Evolutionary conservation across 2,888 invertebrate genomes (phyloP).

Genomic region (Mellilla xanthometata): DNA sequence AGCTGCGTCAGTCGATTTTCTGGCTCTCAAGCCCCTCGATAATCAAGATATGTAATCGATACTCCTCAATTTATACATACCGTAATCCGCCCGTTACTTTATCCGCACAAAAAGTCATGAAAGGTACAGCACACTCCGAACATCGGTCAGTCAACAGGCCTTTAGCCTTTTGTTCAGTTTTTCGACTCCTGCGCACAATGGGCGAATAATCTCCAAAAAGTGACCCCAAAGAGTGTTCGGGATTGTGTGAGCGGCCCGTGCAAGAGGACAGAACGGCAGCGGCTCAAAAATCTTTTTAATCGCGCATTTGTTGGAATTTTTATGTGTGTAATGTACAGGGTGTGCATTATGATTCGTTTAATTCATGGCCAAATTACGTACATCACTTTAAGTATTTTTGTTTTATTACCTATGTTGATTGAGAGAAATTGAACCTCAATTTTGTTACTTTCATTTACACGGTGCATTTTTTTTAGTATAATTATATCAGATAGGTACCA

Average conservation of each 20-base stretch:
- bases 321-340: conserved; percentile 48
- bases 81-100: conserved; percentile 48
- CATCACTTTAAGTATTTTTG: no score
- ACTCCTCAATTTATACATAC: conserved; percentile 32
- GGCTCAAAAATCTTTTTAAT: conserved; percentile 56
- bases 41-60: conserved; percentile 64
- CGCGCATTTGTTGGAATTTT: conserved; percentile 58
- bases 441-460: no score
- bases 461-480: no score
- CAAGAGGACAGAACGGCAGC: conserved; percentile 49
- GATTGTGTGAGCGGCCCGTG: conserved; percentile 55
- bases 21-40: conserved; percentile 35
- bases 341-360: no score
- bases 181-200: conserved; percentile 70
- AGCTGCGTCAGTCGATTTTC: conserved; percentile 29
- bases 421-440: no score
- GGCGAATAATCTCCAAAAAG: conserved; percentile 77
- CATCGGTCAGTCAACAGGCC: conserved; percentile 71
- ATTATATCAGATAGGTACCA: no score
- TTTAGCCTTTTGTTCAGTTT: conserved; percentile 62
- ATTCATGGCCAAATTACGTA: no score
- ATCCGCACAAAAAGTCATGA: conserved; percentile 45
- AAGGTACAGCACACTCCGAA: conserved; percentile 4
- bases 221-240: conserved; percentile 78
- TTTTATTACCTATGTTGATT: no score